Conservation (phyloP, 2,888 invertebrate genomes). For the Alloscopus bannaensis region DNA sequence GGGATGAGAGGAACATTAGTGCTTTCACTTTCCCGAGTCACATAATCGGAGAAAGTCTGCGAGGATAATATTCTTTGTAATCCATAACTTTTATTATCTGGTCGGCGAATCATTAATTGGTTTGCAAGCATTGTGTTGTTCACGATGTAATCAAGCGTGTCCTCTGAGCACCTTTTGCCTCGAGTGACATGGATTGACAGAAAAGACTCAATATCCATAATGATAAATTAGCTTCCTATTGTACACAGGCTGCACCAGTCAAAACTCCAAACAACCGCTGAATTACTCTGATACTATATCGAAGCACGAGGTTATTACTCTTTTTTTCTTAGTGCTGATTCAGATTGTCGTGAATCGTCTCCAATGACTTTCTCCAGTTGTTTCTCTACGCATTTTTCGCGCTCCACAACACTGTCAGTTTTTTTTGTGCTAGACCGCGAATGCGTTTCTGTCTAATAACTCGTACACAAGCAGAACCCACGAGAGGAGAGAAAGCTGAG, state of each 20-base stretch:
- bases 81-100: constrained; percentile 48
- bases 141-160: background rate
- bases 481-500: constrained; percentile 16
- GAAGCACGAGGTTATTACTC: constrained; percentile 35
- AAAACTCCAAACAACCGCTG: constrained; percentile 13
- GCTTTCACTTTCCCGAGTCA: too few species aligned
- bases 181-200: too few species aligned
- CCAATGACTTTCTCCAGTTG: constrained; percentile 4
- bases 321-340: constrained; percentile 51
- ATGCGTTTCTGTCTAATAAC: too few species aligned
- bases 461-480: too few species aligned
- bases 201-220: too few species aligned
- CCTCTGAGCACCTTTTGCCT: background rate
- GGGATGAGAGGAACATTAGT: too few species aligned
- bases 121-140: background rate
- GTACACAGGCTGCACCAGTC: too few species aligned
- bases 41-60: constrained; percentile 39
- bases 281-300: constrained; percentile 10
- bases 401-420: background rate
- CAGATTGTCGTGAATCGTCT: constrained; percentile 40
- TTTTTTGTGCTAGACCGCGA: too few species aligned
- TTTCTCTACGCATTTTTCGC: background rate
- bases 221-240: too few species aligned
- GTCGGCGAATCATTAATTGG: constrained; percentile 47
- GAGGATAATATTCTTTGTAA: constrained; percentile 17